Evolutionary conservation across 1,140 invertebrate genomes (phyloP).

Genomic region (Drosophila cardini): DNA sequence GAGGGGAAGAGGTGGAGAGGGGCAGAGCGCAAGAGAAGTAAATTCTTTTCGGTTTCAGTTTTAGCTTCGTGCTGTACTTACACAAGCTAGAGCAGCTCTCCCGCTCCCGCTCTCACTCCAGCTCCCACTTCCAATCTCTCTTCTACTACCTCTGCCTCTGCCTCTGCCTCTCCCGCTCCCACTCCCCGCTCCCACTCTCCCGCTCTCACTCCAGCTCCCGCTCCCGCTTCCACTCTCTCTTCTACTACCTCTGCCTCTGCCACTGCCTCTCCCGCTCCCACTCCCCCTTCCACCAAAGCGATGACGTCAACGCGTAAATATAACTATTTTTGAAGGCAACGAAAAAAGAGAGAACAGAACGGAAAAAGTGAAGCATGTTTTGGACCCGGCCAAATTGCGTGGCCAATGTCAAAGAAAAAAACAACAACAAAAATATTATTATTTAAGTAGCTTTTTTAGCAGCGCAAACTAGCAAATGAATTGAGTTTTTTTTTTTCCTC

Average conservation of each 20-base stretch:
- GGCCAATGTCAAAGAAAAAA: not conserved
- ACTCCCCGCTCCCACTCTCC: constrained; percentile 14
- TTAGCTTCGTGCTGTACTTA: constrained; percentile 38
- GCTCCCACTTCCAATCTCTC: no score
- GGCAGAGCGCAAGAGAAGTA: no score
- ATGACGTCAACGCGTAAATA: constrained; percentile 75
- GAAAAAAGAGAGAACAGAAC: constrained; percentile 18
- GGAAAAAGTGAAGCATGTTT: constrained; percentile 64
- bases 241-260: not conserved
- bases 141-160: no score
- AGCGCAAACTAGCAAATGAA: not conserved
- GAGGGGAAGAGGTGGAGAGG: no score
- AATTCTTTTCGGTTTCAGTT: constrained; percentile 24
- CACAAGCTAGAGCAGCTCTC: no score
- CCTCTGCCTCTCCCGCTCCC: no score
- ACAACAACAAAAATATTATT: constrained; percentile 22
- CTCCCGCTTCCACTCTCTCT: no score
- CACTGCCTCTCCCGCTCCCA: no score
- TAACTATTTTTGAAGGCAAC: constrained; percentile 70
- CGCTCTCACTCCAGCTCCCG: not conserved
- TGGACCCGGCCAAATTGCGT: constrained; percentile 38
- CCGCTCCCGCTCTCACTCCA: no score
- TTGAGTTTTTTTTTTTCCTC: constrained; percentile 14
- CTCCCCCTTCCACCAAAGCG: constrained; percentile 1
- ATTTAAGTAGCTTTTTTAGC: constrained; percentile 26